These are phyloP conservation scores for Palaemon carinicauda DNA, from an alignment of 1,140 invertebrate species.

Conservation along the genomic window DNA sequence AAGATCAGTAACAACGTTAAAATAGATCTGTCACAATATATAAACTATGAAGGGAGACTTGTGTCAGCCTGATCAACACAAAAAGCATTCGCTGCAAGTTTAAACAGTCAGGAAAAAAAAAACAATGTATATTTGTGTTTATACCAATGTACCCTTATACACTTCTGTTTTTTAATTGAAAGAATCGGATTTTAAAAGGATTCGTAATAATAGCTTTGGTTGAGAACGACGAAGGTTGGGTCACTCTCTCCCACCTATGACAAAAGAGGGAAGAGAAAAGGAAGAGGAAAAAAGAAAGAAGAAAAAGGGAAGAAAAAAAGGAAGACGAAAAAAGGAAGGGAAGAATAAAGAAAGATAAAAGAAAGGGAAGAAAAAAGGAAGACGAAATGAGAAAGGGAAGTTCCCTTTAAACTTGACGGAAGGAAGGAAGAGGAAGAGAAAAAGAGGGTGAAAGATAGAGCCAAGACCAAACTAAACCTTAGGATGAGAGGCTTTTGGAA, in stretches of 20 bases:
- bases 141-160: too few relatives aligned
- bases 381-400: slow-evolving; percentile 53
- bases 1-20: too few relatives aligned
- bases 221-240: not conserved
- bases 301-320: slow-evolving; percentile 18
- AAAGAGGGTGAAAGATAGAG: slow-evolving; percentile 51
- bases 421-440: slow-evolving; percentile 44
- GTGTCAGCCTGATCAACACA: too few relatives aligned
- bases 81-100: too few relatives aligned
- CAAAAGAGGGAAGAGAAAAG: slow-evolving; percentile 30
- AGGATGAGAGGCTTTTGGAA: slow-evolving; percentile 51
- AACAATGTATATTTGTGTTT: too few relatives aligned
- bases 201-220: too few relatives aligned
- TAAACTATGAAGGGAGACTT: too few relatives aligned
- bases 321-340: slow-evolving; percentile 51
- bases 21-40: too few relatives aligned
- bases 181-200: too few relatives aligned
- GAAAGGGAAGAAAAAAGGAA: slow-evolving; percentile 9
- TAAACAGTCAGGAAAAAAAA: too few relatives aligned
- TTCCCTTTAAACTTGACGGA: slow-evolving; percentile 24
- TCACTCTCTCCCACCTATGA: slow-evolving; percentile 25
- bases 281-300: slow-evolving; percentile 52
- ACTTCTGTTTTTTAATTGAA: too few relatives aligned
- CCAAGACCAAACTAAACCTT: slow-evolving; percentile 49
- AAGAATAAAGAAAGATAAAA: too few relatives aligned